Percentiles rank a stretch among this genome's conserved stretches.
Conservation (phyloP, 53 echinoderm and acorn worm genomes). For the Astropecten irregularis region DNA sequence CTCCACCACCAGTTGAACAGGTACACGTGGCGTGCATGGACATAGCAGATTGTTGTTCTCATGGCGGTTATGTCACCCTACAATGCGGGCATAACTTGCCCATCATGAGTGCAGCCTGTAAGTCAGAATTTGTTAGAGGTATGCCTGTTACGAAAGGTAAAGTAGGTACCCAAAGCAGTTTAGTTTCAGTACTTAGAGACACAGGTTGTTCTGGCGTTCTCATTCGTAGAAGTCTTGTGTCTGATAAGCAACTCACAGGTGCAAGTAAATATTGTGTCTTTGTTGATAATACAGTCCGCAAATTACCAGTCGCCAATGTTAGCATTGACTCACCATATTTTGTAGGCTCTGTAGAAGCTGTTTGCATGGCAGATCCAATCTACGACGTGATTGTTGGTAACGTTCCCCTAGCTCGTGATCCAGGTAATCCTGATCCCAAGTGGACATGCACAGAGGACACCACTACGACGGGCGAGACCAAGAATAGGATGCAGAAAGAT, state of each 20-base stretch:
- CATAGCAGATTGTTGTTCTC: constrained; percentile 12
- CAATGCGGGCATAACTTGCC: constrained; percentile 33
- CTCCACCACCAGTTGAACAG: background rate
- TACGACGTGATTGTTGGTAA: constrained; percentile 11
- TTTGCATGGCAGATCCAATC: constrained; percentile 1
- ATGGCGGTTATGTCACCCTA: background rate
- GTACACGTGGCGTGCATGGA: constrained; percentile 8
- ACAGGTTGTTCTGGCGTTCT: constrained; percentile 37
- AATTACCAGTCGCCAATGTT: constrained; percentile 19
- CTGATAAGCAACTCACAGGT: constrained; percentile 17
- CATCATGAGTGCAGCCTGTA: constrained; percentile 20
- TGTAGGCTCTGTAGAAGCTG: constrained; percentile 13
- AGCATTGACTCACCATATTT: constrained; percentile 11
- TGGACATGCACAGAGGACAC: background rate
- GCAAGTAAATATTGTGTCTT: constrained; percentile 13
- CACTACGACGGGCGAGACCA: background rate
- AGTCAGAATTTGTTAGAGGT: background rate
- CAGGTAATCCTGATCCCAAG: constrained; percentile 12
- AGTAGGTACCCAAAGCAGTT: background rate
- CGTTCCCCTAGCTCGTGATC: background rate
- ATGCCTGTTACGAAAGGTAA: background rate
- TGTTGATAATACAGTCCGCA: constrained; percentile 32
- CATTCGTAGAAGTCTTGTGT: background rate
- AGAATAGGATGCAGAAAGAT: background rate
- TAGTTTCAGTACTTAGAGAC: constrained; percentile 25